Evolutionary conservation across 2,797 vertebrate species (phyloP).

Genomic region (Pseudochaenichthys georgianus): DNA sequence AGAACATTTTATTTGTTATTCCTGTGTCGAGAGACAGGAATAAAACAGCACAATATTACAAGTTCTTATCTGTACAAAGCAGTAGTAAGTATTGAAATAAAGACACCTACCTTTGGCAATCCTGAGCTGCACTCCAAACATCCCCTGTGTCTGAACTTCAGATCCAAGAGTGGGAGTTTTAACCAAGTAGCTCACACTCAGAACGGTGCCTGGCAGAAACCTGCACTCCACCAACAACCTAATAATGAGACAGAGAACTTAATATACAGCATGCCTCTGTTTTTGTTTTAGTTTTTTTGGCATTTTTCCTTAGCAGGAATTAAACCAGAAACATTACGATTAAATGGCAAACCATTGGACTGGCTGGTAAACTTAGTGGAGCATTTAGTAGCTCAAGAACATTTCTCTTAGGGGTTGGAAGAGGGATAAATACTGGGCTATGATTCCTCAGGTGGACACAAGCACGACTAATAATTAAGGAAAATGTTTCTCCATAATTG

Average conservation of each 20-base stretch:
- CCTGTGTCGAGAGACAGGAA: background rate
- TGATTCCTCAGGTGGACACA: background rate
- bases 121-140: conserved; percentile 85
- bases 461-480: background rate
- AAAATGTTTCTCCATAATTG: background rate
- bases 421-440: background rate
- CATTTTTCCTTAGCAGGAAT: no score
- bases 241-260: background rate
- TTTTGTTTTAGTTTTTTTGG: background rate
- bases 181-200: conserved; percentile 82
- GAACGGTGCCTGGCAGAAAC: conserved; percentile 69
- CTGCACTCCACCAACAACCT: conserved; percentile 86
- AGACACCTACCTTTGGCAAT: conserved; percentile 80
- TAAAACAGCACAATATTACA: background rate
- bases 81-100: background rate
- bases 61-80: background rate
- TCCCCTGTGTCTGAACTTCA: conserved; percentile 76
- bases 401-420: background rate
- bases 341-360: no score
- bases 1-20: background rate
- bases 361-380: no score
- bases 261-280: background rate
- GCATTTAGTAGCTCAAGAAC: no score
- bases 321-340: no score
- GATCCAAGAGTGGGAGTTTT: conserved; percentile 82